Conservation (phyloP, 1,140 invertebrate species). For the Hesperophylax magnus region DNA sequence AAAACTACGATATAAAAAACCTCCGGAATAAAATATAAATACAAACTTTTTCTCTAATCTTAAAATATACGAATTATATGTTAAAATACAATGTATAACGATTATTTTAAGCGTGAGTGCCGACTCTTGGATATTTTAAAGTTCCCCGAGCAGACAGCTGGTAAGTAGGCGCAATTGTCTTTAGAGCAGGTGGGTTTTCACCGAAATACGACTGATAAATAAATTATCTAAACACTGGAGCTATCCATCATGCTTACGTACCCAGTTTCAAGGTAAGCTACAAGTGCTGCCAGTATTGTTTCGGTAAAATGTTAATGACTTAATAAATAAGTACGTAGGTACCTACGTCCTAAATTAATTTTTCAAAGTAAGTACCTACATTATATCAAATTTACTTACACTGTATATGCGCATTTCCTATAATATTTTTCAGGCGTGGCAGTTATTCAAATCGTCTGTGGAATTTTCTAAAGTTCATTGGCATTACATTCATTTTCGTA, state of each 20-base stretch:
- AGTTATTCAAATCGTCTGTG: not conserved
- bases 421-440: not conserved
- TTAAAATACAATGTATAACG: not conserved
- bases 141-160: not conserved
- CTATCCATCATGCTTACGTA: not conserved
- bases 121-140: constrained; percentile 22
- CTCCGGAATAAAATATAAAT: too few relatives aligned
- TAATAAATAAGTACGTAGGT: not conserved
- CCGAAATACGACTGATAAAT: constrained; percentile 9
- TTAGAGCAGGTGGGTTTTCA: constrained; percentile 12
- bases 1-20: too few relatives aligned
- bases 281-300: not conserved
- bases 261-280: not conserved
- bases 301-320: not conserved
- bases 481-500: not conserved
- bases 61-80: not conserved
- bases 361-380: not conserved
- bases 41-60: not conserved
- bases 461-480: constrained; percentile 27
- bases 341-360: not conserved
- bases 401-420: not conserved
- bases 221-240: constrained; percentile 14
- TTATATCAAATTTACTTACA: not conserved
- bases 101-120: constrained; percentile 19
- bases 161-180: not conserved